phyloP scores from a whole-genome alignment of 2,888 invertebrate species.

The Mesoligia furuncula region DNA sequence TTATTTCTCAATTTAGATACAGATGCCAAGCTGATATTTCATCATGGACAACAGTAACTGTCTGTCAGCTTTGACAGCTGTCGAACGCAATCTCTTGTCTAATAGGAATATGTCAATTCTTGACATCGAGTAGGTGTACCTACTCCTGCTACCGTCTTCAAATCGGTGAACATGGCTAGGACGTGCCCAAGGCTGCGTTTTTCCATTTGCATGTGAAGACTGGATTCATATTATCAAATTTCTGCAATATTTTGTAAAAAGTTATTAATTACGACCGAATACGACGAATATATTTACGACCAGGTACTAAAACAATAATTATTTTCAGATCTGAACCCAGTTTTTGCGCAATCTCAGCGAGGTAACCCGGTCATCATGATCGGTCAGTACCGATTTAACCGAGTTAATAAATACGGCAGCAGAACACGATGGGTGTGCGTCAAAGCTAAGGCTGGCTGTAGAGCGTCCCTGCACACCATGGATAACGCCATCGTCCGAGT shows the following conservation, averaged over 20 bases:
- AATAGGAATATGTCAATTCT: background rate
- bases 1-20: background rate
- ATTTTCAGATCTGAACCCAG: slow-evolving; percentile 86
- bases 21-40: background rate
- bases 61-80: background rate
- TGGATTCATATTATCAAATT: too few relatives aligned
- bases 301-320: slow-evolving; percentile 64
- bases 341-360: slow-evolving; percentile 86
- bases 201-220: background rate
- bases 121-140: background rate
- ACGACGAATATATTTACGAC: background rate
- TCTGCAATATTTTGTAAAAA: background rate
- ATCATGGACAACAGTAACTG: background rate
- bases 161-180: too few relatives aligned
- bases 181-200: background rate
- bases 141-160: background rate
- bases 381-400: slow-evolving; percentile 87
- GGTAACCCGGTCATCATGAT: slow-evolving; percentile 89
- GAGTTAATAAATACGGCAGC: slow-evolving; percentile 86
- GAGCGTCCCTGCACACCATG: slow-evolving; percentile 86
- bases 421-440: slow-evolving; percentile 88
- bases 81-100: too few relatives aligned
- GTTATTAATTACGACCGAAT: background rate
- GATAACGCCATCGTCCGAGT: slow-evolving; percentile 88
- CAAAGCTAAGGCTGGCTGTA: slow-evolving; percentile 87